phyloP scores from a whole-genome alignment of 2,113 vertebrate genomes.

The Lutjanus erythropterus region DNA sequence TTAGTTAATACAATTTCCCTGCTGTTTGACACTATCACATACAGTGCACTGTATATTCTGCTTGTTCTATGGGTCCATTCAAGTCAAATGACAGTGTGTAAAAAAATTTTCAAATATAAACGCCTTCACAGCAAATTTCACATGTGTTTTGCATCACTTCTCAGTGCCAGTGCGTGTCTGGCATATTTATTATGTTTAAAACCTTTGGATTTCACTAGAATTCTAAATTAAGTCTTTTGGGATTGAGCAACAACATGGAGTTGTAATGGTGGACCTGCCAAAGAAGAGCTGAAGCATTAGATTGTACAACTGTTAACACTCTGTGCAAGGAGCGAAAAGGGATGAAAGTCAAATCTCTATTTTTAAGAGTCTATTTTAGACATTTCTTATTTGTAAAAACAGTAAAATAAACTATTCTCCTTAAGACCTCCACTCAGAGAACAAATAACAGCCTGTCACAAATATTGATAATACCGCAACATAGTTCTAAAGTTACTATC shows the following conservation, averaged over 20 bases:
- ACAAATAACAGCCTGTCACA: neutral
- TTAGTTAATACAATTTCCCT: too few relatives aligned
- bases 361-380: neutral
- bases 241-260: slow-evolving; percentile 12
- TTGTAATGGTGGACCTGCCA: slow-evolving; percentile 20
- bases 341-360: neutral
- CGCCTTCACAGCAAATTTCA: neutral
- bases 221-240: neutral
- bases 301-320: slow-evolving; percentile 12
- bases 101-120: too few relatives aligned
- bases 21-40: neutral
- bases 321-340: neutral
- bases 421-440: neutral
- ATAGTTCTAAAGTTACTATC: slow-evolving; percentile 11
- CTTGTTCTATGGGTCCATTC: neutral
- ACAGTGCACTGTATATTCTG: neutral
- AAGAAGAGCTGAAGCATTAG: slow-evolving; percentile 10
- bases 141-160: neutral
- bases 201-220: neutral
- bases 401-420: neutral
- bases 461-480: neutral
- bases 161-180: too few relatives aligned
- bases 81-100: neutral
- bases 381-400: neutral
- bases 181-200: neutral